Evolutionary conservation across 2,113 vertebrate species (phyloP), one percentile per base, ranked within the genome.

Genomic region (Peromyscus polionotus): DNA sequence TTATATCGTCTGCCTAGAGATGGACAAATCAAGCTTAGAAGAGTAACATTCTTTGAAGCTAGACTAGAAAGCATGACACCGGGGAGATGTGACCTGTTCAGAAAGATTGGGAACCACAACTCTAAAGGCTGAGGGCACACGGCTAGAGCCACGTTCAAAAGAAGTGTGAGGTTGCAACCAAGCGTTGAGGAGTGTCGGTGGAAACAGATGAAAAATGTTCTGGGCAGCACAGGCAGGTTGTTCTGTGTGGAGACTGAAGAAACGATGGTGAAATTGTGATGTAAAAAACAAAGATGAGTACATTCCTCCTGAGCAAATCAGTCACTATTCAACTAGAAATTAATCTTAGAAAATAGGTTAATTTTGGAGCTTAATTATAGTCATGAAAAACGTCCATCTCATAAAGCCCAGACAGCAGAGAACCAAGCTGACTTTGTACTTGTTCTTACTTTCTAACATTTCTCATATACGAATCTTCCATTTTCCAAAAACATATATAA

Each of bases 401-500:
- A 63, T 63, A 63, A 28, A 17, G 17, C 3, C 76, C 36, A 93
- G 16, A 84, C 33, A 19, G 68, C 2, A 22, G 9, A 81, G 67
- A 20, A 68, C 48, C 14, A 61, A 42, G 7, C 1, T 91, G 0
- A 48, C 7, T 91, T 26, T 68, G 42, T 14, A 92, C 1, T 93
- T 48, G 48, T 28, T 3, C 90, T 54, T 10, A 70, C 48, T 85
- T 92, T 75, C 75, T 42, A 80, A 76, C 0, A 3, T 36, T 75
- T 94, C 20, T 5, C 12, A 3, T 19, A 63, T 42, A 63, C 11
- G n/a, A 61, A 73, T 83, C 84, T 80, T 81, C 42, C 0, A 88
- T 67, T 90, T 93, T 95, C 65, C 7, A 94, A 91, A 63, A 85
- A n/a, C 26, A 2, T 31, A 90, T 90, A 28, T 57, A 96, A 61